Percentiles rank a stretch among this genome's conserved stretches.
phyloP scores from a whole-genome alignment of 2,113 vertebrate species.

The Sisor rabdophorus region DNA sequence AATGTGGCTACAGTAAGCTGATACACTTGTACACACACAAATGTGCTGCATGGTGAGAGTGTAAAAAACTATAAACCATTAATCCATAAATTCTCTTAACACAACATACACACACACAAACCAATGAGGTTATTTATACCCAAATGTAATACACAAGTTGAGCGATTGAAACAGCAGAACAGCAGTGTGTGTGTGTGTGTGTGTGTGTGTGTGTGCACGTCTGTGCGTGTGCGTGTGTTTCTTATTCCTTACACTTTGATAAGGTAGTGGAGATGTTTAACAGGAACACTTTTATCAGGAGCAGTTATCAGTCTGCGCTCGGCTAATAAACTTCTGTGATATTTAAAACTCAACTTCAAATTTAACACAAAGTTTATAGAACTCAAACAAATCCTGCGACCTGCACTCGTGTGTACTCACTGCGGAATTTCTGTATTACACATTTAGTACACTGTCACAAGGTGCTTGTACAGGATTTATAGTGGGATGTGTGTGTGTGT shows the following conservation, averaged over 20 bases:
- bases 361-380: background rate
- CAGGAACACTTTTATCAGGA: background rate
- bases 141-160: background rate
- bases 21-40: constrained; percentile 12
- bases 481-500: background rate
- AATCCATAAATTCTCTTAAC: too few relatives aligned
- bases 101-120: background rate
- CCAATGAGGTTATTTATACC: background rate
- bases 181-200: background rate
- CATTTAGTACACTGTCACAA: too few relatives aligned
- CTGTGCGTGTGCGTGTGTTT: too few relatives aligned
- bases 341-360: background rate
- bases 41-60: background rate
- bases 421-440: too few relatives aligned
- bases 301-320: background rate
- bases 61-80: background rate
- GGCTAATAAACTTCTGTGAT: background rate
- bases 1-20: constrained; percentile 38
- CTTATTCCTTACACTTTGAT: background rate
- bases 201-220: background rate
- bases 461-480: background rate
- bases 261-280: background rate
- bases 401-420: background rate
- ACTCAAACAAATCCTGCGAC: background rate
- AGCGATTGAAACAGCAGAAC: too few relatives aligned